Percentiles rank a stretch among this genome's conserved stretches.
Conservation (phyloP, 2,797 vertebrate genomes). For the Enteromius trimaculatus region DNA sequence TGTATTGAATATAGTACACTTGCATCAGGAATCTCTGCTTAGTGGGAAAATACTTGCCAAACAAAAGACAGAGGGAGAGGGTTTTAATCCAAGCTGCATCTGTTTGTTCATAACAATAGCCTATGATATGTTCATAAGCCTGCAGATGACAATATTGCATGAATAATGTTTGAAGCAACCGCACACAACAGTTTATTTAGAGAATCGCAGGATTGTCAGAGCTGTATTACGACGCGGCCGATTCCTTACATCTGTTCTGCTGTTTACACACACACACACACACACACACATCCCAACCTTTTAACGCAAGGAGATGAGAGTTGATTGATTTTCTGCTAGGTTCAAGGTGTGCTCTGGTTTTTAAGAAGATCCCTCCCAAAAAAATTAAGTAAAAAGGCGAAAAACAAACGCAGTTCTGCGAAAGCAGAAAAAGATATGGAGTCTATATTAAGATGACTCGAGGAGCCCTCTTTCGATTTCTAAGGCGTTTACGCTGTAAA, state of each 20-base stretch:
- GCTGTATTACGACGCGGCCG: neutral
- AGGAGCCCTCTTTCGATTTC: neutral
- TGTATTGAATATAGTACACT: neutral
- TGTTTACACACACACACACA: conserved; percentile 7
- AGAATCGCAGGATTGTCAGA: neutral
- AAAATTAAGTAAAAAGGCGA: neutral
- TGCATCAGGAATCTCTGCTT: neutral
- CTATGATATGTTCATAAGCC: neutral
- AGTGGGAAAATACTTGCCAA: neutral
- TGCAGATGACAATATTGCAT: neutral
- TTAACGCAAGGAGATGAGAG: conserved; percentile 29
- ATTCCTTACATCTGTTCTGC: conserved; percentile 22
- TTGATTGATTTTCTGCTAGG: conserved; percentile 31
- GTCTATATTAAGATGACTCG: conserved; percentile 17
- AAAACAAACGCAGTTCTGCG: neutral
- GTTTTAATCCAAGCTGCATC: neutral
- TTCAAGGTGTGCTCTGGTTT: conserved; percentile 30
- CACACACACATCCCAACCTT: neutral
- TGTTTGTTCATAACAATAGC: neutral
- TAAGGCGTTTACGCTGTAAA: neutral
- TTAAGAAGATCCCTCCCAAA: conserved; percentile 22
- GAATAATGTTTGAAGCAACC: neutral
- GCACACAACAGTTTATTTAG: neutral
- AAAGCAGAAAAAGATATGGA: conserved; percentile 12
- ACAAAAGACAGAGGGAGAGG: neutral